phyloP scores from a whole-genome alignment of 2,797 vertebrate genomes.

The Premnoplex brunnescens region DNA sequence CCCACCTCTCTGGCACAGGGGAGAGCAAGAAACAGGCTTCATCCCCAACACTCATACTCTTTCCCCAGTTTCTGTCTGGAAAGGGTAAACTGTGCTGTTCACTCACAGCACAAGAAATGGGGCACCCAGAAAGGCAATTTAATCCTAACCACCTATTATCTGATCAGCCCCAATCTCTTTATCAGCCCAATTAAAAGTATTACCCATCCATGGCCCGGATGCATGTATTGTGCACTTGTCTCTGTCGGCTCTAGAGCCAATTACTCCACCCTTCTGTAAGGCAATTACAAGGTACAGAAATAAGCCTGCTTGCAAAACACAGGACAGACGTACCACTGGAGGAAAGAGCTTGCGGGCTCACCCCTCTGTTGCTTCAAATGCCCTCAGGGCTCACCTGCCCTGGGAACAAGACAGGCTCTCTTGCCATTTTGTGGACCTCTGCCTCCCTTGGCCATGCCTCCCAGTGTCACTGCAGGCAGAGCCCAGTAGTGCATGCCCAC shows the following conservation, averaged over 20 bases:
- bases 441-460: background rate
- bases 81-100: background rate
- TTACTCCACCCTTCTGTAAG: constrained; percentile 59
- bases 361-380: background rate
- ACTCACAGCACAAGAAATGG: background rate
- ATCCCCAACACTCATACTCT: background rate
- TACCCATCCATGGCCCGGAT: constrained; percentile 44
- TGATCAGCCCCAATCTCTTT: constrained; percentile 56
- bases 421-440: background rate
- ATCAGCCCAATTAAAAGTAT: constrained; percentile 70
- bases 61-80: background rate
- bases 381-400: background rate
- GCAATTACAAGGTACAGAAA: constrained; percentile 66
- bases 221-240: constrained; percentile 52
- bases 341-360: background rate
- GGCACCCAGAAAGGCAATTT: constrained; percentile 42
- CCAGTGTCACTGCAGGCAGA: background rate
- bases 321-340: accelerated
- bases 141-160: constrained; percentile 56
- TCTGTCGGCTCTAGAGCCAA: constrained; percentile 44
- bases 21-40: background rate
- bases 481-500: background rate
- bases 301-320: constrained; percentile 43
- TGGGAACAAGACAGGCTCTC: background rate
- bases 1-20: accelerated